A percentile compares a stretch with the other conserved stretches of the same genome.
These are phyloP conservation scores for Dicranocentrus wangi DNA, from an alignment of 2,888 invertebrate species.

Conservation along the genomic window DNA sequence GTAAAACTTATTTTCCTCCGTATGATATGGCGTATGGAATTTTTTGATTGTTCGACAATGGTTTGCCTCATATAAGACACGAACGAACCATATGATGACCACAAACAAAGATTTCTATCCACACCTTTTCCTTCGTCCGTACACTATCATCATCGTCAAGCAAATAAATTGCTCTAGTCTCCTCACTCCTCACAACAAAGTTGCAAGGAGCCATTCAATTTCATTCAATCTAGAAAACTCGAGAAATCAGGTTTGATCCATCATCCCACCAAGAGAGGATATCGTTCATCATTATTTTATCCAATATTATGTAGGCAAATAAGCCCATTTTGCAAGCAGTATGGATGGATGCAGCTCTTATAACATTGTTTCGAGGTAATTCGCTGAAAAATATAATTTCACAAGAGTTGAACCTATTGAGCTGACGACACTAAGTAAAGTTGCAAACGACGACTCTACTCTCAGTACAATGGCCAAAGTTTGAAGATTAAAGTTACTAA, in stretches of 20 bases:
- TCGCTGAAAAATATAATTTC: conserved; percentile 6
- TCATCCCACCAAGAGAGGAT: not conserved
- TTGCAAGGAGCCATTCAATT: conserved; percentile 2
- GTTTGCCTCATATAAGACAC: no score
- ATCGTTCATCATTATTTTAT: conserved; percentile 4
- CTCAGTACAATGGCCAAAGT: no score
- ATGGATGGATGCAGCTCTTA: not conserved
- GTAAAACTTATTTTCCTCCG: no score
- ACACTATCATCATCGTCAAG: not conserved
- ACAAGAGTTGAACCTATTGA: conserved; percentile 1
- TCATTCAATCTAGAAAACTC: conserved; percentile 4
- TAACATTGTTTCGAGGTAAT: not conserved
- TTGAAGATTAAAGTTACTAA: no score
- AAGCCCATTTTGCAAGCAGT: no score
- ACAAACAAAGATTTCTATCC: conserved; percentile 3
- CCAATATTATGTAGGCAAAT: conserved; percentile 3
- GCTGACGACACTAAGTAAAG: no score
- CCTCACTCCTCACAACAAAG: not conserved
- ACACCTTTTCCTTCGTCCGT: not conserved
- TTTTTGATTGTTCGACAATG: not conserved
- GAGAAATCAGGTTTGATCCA: conserved; percentile 10
- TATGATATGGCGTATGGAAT: conserved; percentile 4
- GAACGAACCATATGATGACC: no score
- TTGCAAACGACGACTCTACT: no score
- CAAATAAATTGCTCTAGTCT: no score